phyloP scores from a whole-genome alignment of 92 coral and sea anemone genomes.

The Anthopleura xanthogrammica region DNA sequence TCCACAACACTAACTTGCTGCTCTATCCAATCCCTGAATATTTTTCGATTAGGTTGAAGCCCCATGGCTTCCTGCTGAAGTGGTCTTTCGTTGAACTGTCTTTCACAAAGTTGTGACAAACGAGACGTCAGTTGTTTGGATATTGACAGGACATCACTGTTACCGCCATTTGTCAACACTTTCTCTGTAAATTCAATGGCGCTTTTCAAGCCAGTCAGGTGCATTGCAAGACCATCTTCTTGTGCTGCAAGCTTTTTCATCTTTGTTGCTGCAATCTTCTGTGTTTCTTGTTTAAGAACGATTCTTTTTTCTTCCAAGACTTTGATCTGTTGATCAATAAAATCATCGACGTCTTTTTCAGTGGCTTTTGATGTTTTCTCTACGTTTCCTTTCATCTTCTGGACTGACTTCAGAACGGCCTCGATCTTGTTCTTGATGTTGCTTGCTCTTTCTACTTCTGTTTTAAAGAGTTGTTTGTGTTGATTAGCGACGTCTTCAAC shows the following conservation, averaged over 20 bases:
- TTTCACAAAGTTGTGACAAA: slow-evolving; percentile 4
- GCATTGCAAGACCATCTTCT: slow-evolving; percentile 14
- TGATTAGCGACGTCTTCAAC: no score
- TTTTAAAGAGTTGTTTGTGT: no score
- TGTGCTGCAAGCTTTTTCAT: slow-evolving; percentile 7
- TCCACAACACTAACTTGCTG: not conserved
- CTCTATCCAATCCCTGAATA: not conserved
- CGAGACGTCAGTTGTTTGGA: not conserved
- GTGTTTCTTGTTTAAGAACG: not conserved
- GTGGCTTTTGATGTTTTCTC: slow-evolving; percentile 4
- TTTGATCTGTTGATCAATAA: slow-evolving; percentile 1
- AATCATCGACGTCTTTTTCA: not conserved
- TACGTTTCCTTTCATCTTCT: not conserved
- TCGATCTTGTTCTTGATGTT: no score
- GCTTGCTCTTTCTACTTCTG: no score
- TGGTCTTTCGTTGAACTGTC: not conserved
- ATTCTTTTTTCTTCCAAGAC: slow-evolving; percentile 6
- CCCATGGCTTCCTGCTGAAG: not conserved
- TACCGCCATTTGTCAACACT: not conserved
- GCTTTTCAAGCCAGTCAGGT: slow-evolving; percentile 11
- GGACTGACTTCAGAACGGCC: slow-evolving; percentile 1
- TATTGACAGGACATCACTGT: slow-evolving; percentile 10
- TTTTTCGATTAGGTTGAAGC: not conserved
- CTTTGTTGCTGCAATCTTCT: not conserved
- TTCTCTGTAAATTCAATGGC: slow-evolving; percentile 15